phyloP scores from a whole-genome alignment of 2,888 invertebrate genomes.

The Sarcophaga rosellei region DNA sequence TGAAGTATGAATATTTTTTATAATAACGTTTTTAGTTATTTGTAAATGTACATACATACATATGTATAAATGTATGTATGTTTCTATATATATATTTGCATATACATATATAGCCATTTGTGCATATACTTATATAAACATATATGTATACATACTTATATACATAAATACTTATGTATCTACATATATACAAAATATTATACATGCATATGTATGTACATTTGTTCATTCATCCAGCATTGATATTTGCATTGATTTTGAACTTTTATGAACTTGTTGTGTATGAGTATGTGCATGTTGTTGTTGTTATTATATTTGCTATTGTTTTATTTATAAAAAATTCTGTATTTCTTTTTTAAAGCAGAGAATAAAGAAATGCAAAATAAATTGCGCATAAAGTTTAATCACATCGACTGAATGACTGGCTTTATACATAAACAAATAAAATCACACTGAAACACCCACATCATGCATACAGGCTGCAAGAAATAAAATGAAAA shows the following conservation, averaged over 20 bases:
- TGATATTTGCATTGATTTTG: conserved; percentile 64
- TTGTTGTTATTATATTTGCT: conserved; percentile 27
- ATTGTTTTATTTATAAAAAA: conserved; percentile 3
- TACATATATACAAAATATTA: too few relatives aligned
- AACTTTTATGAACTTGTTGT: conserved; percentile 65
- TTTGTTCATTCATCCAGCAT: conserved; percentile 14
- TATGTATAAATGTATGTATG: too few relatives aligned
- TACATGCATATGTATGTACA: not conserved
- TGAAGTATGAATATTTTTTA: too few relatives aligned
- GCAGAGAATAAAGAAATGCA: conserved; percentile 71
- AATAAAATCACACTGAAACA: conserved; percentile 11
- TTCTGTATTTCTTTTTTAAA: conserved; percentile 13
- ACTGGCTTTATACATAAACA: conserved; percentile 4
- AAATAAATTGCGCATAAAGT: conserved; percentile 80
- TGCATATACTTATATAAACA: too few relatives aligned
- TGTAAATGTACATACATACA: not conserved
- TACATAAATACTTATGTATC: conserved; percentile 1
- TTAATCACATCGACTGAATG: conserved; percentile 78
- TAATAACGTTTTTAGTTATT: too few relatives aligned
- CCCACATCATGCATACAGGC: not conserved
- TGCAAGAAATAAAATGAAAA: conserved; percentile 20
- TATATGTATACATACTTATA: conserved; percentile 1
- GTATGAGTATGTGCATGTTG: conserved; percentile 44
- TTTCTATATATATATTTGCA: not conserved
- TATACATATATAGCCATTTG: not conserved